phyloP scores from a whole-genome alignment of 1,140 invertebrate species.

The Saccostrea echinata region DNA sequence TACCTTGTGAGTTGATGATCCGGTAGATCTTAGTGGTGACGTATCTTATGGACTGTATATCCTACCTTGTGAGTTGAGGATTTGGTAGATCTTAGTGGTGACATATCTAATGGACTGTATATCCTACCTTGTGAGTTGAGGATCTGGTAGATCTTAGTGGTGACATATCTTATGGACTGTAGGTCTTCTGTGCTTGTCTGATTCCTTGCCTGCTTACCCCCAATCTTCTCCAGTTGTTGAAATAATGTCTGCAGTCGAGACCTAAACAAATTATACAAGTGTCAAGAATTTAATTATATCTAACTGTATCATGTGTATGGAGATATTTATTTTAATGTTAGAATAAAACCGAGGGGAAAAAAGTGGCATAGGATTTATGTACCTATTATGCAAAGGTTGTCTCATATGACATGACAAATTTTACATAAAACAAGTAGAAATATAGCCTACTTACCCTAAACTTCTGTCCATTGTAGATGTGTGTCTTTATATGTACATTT shows the following conservation, averaged over 20 bases:
- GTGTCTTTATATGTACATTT: background rate
- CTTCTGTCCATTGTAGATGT: background rate
- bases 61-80: no score
- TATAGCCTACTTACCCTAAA: background rate
- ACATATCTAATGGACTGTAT: no score
- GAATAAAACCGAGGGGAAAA: no score
- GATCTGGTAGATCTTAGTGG: constrained; percentile 73
- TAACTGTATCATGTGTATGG: no score
- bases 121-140: constrained; percentile 71
- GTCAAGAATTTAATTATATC: no score
- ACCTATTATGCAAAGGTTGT: no score
- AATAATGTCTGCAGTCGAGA: constrained; percentile 69
- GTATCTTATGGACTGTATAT: no score
- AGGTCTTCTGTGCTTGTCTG: constrained; percentile 69
- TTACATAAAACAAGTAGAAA: background rate
- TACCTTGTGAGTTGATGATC: no score
- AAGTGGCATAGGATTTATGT: no score
- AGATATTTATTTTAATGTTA: no score
- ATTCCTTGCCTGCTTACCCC: constrained; percentile 64
- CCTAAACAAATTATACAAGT: constrained; percentile 54
- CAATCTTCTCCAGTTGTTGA: constrained; percentile 71
- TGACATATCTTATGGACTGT: constrained; percentile 73
- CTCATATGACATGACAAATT: no score
- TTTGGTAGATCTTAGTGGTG: background rate
- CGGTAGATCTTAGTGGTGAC: no score